phyloP scores from a whole-genome alignment of 2,113 vertebrate species.

The Ovis canadensis region DNA sequence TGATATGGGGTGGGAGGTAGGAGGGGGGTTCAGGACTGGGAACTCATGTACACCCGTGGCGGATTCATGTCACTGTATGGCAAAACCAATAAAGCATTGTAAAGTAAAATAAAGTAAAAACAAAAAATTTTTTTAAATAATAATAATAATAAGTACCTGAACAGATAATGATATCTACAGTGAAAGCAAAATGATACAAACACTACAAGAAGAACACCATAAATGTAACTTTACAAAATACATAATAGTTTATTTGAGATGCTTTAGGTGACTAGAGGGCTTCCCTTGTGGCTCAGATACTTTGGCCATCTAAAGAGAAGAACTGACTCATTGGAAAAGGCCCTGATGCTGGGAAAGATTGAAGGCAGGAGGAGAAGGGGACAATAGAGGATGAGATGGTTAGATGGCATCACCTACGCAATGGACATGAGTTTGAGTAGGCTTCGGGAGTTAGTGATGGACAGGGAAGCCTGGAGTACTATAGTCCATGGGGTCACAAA shows the following conservation, averaged over 20 bases:
- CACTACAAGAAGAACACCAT: background rate
- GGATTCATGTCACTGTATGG: too few species aligned
- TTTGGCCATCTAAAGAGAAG: background rate
- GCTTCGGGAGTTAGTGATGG: background rate
- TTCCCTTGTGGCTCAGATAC: background rate
- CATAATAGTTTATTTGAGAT: background rate
- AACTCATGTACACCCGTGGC: too few species aligned
- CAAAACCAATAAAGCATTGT: too few species aligned
- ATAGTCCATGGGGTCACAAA: background rate
- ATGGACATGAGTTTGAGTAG: background rate
- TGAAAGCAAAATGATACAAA: background rate
- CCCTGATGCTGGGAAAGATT: background rate
- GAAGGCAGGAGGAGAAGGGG: background rate
- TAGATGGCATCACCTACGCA: background rate
- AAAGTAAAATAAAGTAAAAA: too few species aligned
- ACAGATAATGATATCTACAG: background rate
- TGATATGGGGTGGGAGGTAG: too few species aligned
- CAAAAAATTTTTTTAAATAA: too few species aligned
- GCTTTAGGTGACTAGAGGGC: background rate
- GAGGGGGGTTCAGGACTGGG: too few species aligned
- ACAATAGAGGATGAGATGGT: background rate
- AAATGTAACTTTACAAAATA: background rate
- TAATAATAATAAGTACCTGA: background rate
- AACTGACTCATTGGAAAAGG: background rate
- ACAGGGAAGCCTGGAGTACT: background rate